phyloP scores from a whole-genome alignment of 2,888 invertebrate species.

The Ashinkailepas kermadecensis region DNA sequence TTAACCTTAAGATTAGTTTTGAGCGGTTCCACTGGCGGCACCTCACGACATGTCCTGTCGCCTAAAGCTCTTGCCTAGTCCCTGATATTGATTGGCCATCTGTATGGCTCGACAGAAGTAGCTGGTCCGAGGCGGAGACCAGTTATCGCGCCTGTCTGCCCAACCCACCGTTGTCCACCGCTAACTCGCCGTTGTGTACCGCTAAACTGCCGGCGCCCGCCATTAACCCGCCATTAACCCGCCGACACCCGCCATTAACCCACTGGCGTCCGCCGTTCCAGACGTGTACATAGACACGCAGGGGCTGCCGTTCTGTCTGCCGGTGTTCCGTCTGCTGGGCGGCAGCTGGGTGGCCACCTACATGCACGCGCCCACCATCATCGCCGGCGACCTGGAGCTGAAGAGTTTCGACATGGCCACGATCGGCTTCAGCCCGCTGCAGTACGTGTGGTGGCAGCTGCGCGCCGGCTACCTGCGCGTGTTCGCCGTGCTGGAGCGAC shows the following conservation, averaged over 20 bases:
- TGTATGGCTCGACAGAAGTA: neutral
- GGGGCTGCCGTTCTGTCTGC: constrained; percentile 61
- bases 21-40: too few relatives aligned
- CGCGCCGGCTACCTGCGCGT: constrained; percentile 84
- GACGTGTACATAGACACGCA: neutral
- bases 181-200: neutral
- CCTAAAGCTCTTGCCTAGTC: too few relatives aligned
- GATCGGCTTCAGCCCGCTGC: constrained; percentile 62
- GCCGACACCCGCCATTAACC: too few relatives aligned
- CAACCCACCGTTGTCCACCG: neutral
- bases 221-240: too few relatives aligned
- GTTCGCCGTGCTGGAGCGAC: constrained; percentile 78
- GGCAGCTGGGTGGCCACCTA: constrained; percentile 74
- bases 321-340: constrained; percentile 80
- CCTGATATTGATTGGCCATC: neutral
- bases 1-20: too few relatives aligned
- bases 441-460: constrained; percentile 66
- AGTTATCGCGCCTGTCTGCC: neutral
- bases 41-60: too few relatives aligned
- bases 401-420: neutral
- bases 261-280: constrained; percentile 47
- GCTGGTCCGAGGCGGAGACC: neutral
- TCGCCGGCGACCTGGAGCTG: constrained; percentile 70
- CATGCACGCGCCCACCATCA: constrained; percentile 93
- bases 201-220: too few relatives aligned